Conservation (phyloP, 2,888 invertebrate species). For the Congeria kusceri region DNA sequence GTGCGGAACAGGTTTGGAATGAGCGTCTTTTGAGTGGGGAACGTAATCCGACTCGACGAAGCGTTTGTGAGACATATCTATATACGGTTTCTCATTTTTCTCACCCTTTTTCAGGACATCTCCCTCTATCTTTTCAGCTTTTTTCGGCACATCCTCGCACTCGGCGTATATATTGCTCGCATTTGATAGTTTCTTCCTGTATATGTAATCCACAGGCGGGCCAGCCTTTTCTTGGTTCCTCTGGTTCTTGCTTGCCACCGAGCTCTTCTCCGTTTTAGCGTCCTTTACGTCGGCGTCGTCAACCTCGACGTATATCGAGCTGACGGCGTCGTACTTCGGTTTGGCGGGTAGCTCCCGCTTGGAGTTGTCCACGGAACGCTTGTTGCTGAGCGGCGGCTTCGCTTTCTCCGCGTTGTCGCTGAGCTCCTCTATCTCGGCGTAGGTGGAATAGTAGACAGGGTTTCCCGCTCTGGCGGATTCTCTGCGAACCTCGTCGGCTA, state of each 20-base stretch:
- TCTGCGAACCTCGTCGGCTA: slow-evolving; percentile 51
- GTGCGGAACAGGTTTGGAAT: not conserved
- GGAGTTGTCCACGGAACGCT: slow-evolving; percentile 54
- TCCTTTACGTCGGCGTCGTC: slow-evolving; percentile 48
- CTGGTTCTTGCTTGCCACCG: slow-evolving; percentile 36
- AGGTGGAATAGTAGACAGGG: slow-evolving; percentile 36
- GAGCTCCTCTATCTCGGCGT: slow-evolving; percentile 60
- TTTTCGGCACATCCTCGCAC: slow-evolving; percentile 42
- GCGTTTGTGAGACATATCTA: slow-evolving; percentile 59
- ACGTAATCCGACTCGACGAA: slow-evolving; percentile 20
- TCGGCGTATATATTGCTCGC: slow-evolving; percentile 63
- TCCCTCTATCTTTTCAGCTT: not conserved
- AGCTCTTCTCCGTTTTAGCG: slow-evolving; percentile 30
- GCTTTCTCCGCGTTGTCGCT: slow-evolving; percentile 36
- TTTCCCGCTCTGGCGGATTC: not conserved
- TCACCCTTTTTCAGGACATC: slow-evolving; percentile 6
- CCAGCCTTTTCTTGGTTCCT: slow-evolving; percentile 31
- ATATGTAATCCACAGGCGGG: slow-evolving; percentile 22
- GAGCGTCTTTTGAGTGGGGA: slow-evolving; percentile 11
- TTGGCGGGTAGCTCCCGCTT: slow-evolving; percentile 57
- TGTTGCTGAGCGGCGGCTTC: slow-evolving; percentile 28
- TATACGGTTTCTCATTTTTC: slow-evolving; percentile 45
- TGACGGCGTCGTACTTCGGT: slow-evolving; percentile 41
- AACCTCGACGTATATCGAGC: slow-evolving; percentile 48
- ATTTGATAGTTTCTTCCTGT: slow-evolving; percentile 58